These are phyloP conservation scores for Pseudomyrmex flavicornis DNA, from an alignment of 1,140 invertebrate genomes.

Conservation along the genomic window DNA sequence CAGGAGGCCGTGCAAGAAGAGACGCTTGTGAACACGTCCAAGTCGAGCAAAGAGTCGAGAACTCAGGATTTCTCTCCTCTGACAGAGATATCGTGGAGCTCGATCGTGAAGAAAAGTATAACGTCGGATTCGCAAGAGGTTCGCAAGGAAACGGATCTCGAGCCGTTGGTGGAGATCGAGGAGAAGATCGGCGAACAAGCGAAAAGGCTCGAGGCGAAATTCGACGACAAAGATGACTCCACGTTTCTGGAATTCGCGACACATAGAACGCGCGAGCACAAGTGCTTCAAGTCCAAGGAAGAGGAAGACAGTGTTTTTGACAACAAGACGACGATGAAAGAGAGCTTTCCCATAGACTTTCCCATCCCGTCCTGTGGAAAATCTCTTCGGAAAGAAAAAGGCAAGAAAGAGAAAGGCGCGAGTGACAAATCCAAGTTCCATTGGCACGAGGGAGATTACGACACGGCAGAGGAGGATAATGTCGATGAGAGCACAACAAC, in stretches of 20 bases:
- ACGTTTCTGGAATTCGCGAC: neutral
- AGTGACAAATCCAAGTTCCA: no score
- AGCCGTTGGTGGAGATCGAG: conserved; percentile 45
- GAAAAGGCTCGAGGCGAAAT: neutral
- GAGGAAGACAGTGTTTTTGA: neutral
- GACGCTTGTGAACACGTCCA: neutral
- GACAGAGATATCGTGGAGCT: conserved; percentile 73
- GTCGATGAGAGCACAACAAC: no score
- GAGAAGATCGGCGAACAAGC: conserved; percentile 43
- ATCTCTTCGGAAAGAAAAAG: no score
- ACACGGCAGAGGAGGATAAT: no score
- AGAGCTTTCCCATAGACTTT: neutral
- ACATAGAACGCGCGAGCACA: neutral
- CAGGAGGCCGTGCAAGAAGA: conserved; percentile 57
- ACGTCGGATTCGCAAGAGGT: conserved; percentile 44
- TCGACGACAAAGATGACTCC: neutral
- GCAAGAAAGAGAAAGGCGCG: no score
- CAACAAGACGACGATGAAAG: neutral
- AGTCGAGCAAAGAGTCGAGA: neutral
- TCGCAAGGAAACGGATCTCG: conserved; percentile 45
- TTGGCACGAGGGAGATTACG: no score
- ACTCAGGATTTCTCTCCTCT: neutral
- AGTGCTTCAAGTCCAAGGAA: neutral
- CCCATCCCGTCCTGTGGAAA: no score
- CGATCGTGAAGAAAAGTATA: conserved; percentile 67